These are phyloP conservation scores for Phalanger gymnotis DNA, from an alignment of 2,797 vertebrate species.

Conservation along the genomic window DNA sequence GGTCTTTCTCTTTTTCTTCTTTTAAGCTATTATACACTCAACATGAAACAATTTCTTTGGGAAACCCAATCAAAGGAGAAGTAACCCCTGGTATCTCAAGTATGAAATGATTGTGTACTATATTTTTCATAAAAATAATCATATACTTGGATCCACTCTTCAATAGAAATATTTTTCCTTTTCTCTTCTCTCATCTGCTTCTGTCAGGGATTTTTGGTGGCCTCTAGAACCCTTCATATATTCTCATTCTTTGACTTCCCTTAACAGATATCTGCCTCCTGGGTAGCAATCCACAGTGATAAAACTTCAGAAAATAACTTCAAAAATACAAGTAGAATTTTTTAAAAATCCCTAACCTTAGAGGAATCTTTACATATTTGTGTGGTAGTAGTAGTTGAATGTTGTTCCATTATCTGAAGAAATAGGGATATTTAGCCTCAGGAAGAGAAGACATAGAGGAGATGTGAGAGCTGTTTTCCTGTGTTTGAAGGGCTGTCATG, in stretches of 20 bases:
- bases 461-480: background rate
- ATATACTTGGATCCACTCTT: background rate
- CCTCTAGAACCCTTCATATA: rapidly evolving
- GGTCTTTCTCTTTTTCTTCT: background rate
- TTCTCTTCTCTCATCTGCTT: background rate
- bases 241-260: background rate
- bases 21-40: background rate
- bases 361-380: background rate
- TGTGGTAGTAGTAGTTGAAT: background rate
- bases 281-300: background rate
- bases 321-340: background rate
- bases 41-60: background rate
- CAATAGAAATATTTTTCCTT: background rate
- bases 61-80: background rate
- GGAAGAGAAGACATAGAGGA: background rate
- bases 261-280: background rate
- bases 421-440: background rate
- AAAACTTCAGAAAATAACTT: background rate
- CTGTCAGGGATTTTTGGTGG: background rate
- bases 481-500: background rate
- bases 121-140: background rate
- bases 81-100: background rate
- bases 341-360: background rate
- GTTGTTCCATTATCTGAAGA: background rate
- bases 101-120: background rate